Base-by-base conservation (phyloP, 2,888 invertebrate genomes). In the Dryadula phaetusa region DNA sequence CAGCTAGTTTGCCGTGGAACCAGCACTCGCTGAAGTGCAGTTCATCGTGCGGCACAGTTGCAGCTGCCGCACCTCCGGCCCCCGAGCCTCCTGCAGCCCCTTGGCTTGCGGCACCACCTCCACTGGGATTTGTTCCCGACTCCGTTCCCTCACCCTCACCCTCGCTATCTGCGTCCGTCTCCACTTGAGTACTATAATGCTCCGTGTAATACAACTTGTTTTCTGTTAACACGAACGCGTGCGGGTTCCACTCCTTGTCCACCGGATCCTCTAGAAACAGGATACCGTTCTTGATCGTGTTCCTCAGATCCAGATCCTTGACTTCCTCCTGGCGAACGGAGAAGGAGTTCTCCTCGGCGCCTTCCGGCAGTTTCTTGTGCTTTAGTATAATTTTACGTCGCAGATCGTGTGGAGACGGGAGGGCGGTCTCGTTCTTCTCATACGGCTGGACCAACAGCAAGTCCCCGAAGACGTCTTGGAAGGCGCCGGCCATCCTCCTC, bases 331-430 rank as follows among this genome's bases (percentile, higher is more conserved):
- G 88, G n/a, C 86, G 82, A 0, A 93, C 80, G 0, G 93, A 78
- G 75, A 95, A 94, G 0, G 94, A 94, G 72, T 92, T 94, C 79
- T 96, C 97, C 67, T 97, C 97, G 49, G 95, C 96, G 2, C 97
- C 98, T 74, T 98, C 98, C 0, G 98, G 98, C 14, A 99, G 91
- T 81, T 99, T 99, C 81, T 98, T 98, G 81, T 99, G 98, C 86
- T 99, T 98, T 3, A 98, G 82, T 66, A 98, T 94, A 58, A 98
- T 96, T 85, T 95, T 96, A 47, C 95, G 90, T 37, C 95, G 94
- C 28, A 99, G 86, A 67, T 96, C 95, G 75, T 95, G 93, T 0
- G 98, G 98, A 0, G 98, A 98, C 0, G 99, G 99, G 65, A 99
- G 90, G 66, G 91, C 87, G 0, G 93, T 93, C 82, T 98, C 98